These are phyloP conservation scores for Agapetus fuscipes DNA, from an alignment of 2,888 invertebrate genomes.

Conservation along the genomic window DNA sequence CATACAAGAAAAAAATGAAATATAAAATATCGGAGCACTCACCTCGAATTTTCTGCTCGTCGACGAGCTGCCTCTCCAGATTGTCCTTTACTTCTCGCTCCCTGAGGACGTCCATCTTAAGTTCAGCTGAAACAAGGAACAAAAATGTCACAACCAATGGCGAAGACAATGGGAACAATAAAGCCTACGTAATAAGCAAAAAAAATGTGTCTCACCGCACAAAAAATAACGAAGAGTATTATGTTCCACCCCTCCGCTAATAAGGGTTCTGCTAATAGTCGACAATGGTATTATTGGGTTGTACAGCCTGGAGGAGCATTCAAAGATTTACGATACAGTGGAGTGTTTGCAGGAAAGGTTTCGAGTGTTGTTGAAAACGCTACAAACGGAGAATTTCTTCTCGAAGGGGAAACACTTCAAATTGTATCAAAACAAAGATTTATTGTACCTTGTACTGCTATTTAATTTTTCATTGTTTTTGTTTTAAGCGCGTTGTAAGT, in stretches of 20 bases:
- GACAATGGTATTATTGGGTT: too few relatives aligned
- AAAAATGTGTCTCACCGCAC: slow-evolving; percentile 2
- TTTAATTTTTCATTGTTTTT: too few relatives aligned
- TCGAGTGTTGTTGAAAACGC: too few relatives aligned
- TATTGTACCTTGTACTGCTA: too few relatives aligned
- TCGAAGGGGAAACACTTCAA: too few relatives aligned
- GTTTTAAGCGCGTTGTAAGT: too few relatives aligned
- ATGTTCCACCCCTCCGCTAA: slow-evolving; percentile 1
- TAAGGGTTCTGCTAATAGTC: too few relatives aligned
- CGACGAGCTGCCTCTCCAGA: slow-evolving; percentile 83
- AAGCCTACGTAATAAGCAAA: slow-evolving; percentile 1
- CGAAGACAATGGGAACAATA: slow-evolving; percentile 2
- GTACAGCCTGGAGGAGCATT: neutral
- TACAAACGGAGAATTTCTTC: too few relatives aligned
- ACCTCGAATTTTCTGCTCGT: slow-evolving; percentile 94
- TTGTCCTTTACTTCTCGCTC: slow-evolving; percentile 92
- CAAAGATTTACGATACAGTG: neutral
- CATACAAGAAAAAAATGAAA: too few relatives aligned
- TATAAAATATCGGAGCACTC: too few relatives aligned
- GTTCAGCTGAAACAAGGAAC: slow-evolving; percentile 68
- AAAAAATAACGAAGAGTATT: neutral
- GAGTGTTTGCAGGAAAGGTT: too few relatives aligned
- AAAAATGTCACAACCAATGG: slow-evolving; percentile 12
- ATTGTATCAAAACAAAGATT: too few relatives aligned
- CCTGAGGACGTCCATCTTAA: slow-evolving; percentile 90